Evolutionary conservation across 1,140 invertebrate genomes (phyloP), one percentile per base, ranked within the genome.

Genomic region (Wasmannia auropunctata): DNA sequence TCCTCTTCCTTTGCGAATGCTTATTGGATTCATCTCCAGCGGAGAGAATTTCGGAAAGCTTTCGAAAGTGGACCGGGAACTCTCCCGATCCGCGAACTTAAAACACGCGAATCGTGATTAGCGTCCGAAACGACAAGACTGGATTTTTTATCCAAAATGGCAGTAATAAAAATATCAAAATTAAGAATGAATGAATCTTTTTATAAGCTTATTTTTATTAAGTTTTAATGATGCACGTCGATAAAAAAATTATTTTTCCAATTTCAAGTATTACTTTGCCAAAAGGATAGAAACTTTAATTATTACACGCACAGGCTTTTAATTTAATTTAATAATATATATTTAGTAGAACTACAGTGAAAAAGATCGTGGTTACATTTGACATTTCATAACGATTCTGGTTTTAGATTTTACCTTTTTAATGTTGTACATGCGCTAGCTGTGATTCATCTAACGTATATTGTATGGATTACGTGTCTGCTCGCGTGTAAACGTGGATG

Each of bases 11-110:
- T 46, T 40, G 56, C 74, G 65, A 60, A n/a, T n/a, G 90, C 91
- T 93, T 93, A 93, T 93, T 93, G 91, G 91, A 93, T 93, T 93
- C 91, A 87, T 87, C 87, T 72, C 62, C 76, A 70, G 83, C 63
- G 77, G 49, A 60, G 85, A 87, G 84, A 91, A 92, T 93, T 91
- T 91, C 79, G 67, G 51, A 81, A 87, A 90, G 86, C 86, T 87
- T 90, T 91, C 91, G 60, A 83, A 86, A 84, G 75, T 88, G 76
- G 56, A 74, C 69, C 51, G 67, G 84, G 63, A 83, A 67, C 84
- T 80, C 63, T 63, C 28, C 83, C 76, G 67, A 86, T 62, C 86
- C 22, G 25, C 60, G 58, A 76, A 72, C 22, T 43, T 69, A 74
- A 86, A 70, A 81, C 28, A 51, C 67, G 22, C 19, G 49, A 56